phyloP scores from a whole-genome alignment of 1,140 invertebrate genomes.

The Melitaea cinxia region DNA sequence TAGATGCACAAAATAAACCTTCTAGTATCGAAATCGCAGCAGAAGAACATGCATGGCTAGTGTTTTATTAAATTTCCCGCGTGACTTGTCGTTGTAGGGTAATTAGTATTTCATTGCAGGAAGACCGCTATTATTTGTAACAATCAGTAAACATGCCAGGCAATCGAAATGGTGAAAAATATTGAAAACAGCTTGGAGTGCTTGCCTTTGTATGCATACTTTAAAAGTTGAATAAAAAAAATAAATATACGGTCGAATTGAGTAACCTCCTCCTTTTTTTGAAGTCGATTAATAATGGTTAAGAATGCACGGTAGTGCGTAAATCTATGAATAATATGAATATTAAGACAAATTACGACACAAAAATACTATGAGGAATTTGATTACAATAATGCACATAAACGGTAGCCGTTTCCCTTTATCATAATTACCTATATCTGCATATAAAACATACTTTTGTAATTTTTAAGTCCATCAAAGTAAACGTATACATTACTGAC shows the following conservation, averaged over 20 bases:
- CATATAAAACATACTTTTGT: background rate
- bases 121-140: constrained; percentile 4
- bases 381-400: too few species aligned
- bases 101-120: background rate
- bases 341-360: too few species aligned
- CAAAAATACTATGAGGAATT: too few species aligned
- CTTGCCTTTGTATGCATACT: background rate
- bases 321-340: too few species aligned
- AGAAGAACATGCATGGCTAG: constrained; percentile 43
- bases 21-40: constrained; percentile 31
- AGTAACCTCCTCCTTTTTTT: too few species aligned
- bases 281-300: too few species aligned
- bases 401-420: background rate
- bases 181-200: background rate
- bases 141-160: constrained; percentile 7
- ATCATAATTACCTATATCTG: background rate
- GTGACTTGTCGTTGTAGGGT: constrained; percentile 55
- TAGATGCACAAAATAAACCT: too few species aligned
- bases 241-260: too few species aligned
- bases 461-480: constrained; percentile 1
- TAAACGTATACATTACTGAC: background rate
- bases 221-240: too few species aligned
- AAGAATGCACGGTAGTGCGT: too few species aligned
- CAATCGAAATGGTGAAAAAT: background rate
- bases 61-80: constrained; percentile 63